Base-by-base conservation (phyloP, 2,113 vertebrate genomes). In the Cervus canadensis region DNA sequence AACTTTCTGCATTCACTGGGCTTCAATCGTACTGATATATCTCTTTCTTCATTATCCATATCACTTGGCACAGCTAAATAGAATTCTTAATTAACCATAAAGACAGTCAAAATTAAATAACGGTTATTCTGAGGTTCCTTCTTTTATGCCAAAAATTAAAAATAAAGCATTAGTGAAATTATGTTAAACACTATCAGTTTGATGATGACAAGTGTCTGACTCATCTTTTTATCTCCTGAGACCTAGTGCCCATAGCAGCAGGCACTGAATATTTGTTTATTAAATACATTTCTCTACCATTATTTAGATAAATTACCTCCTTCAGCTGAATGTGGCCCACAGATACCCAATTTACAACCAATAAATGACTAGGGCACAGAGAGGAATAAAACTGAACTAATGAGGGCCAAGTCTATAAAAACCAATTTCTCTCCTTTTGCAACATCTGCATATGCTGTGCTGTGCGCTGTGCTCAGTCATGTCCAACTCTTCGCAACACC, bases 31-130 rank as follows among this genome's bases (percentile, higher is more conserved):
- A 60, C 26, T 59, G 3, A 56, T 4, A 8, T 67, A 59, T 89
- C 45, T 56, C 59, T 45, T 78, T 78, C 81, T 97, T 95, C n/a
- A 36, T 78, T 91, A n/a, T 43, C 67, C 52, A 26, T 56, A 23
- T 36, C 14, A 78, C 4, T 54, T 59, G 48, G 23, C 54, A 98
- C 36, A 95, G 74, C 30, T 76, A 94, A 82, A 71, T 82, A 89
- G 21, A 90, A 84, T 88, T 84, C 57, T 87, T 30, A 56, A 56
- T 87, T 86, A 79, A 84, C 67, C 56, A 87, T 56, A 95, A 60
- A 83, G 50, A 97, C 6, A 45, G 30, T 28, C 50, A 96, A 90
- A 96, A 95, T 54, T 83, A 95, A 92, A 85, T 59, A 92, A 79
- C 36, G 21, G 26, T 67, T n/a, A 59, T 64, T 43, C 30, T 81